These are phyloP conservation scores for Fratercula arctica DNA, from an alignment of 2,797 vertebrate species.

Conservation along the genomic window DNA sequence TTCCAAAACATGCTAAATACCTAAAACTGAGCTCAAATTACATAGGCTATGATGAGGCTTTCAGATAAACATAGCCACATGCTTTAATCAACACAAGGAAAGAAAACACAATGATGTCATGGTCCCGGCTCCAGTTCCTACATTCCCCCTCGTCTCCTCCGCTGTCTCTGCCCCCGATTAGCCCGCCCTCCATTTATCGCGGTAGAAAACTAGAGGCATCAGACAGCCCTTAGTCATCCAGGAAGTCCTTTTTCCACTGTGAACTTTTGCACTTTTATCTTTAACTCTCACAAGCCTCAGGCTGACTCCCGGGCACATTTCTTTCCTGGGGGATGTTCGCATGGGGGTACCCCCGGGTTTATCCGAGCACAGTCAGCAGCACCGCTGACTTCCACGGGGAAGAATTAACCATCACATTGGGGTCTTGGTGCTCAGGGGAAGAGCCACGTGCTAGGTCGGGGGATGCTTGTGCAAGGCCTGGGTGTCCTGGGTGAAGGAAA, in stretches of 20 bases:
- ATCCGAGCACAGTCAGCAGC: neutral
- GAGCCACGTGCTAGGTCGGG: neutral
- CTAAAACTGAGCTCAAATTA: constrained; percentile 42
- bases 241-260: neutral
- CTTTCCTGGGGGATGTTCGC: neutral
- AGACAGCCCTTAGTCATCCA: neutral
- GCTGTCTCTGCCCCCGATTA: neutral
- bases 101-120: constrained; percentile 40
- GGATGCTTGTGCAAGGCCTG: neutral
- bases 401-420: rapidly evolving
- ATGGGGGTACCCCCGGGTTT: neutral
- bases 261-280: neutral
- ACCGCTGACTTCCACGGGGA: neutral
- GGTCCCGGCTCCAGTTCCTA: neutral
- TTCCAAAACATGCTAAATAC: constrained; percentile 27
- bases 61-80: constrained; percentile 47
- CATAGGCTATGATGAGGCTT: constrained; percentile 2
- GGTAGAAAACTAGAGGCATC: neutral
- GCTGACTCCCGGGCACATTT: rapidly evolving
- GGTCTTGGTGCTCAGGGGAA: neutral
- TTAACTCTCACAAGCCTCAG: neutral
- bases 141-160: neutral
- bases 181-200: neutral
- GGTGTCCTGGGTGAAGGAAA: neutral
- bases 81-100: constrained; percentile 7